Evolutionary conservation across 1,140 invertebrate species (phyloP), one percentile per base, ranked within the genome.

Genomic region (Stenopsyche tienmushanensis): DNA sequence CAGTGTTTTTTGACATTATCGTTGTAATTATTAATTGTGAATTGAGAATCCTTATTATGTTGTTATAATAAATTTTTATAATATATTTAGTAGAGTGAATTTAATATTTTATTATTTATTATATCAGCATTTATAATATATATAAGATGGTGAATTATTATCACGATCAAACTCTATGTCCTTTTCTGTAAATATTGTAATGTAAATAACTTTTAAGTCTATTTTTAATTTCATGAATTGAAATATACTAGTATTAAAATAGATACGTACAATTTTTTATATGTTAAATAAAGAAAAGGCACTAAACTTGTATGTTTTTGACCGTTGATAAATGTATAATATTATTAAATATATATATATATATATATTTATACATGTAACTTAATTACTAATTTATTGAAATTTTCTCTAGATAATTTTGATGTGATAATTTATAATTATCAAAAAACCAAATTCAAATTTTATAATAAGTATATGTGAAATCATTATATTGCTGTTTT

Each of bases 361-460:
- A n/a, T n/a, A n/a, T n/a, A n/a, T n/a, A n/a, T n/a, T n/a, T n/a
- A n/a, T n/a, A n/a, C n/a, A n/a, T n/a, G n/a, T 25, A 25, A 42
- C 20, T 26, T 34, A 57, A 24, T 29, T 10, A 2, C 23, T 54
- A 24, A 25, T 54, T 8, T 54, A 54, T 25, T 54, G 26, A 54
- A 54, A 54, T 54, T 15, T 24, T 9, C 1, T 25, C 23, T 54
- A 24, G 44, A 47, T 20, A 57, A 21, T 25, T 34, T 57, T 57
- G 53, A 57, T 39, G 53, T 57, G 53, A 57, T 54, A 54, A 54
- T 57, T 8, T 20, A 57, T 18, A 17, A 57, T 57, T 34, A 57
- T 41, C 15, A 10, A 57, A 17, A 52, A 57, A 57, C 53, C 53
- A 57, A 57, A 57, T 39, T 57, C 26, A 57, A 57, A 26, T 26